Evolutionary conservation across 2,888 invertebrate species (phyloP).

Genomic region (Apodemia duryi): DNA sequence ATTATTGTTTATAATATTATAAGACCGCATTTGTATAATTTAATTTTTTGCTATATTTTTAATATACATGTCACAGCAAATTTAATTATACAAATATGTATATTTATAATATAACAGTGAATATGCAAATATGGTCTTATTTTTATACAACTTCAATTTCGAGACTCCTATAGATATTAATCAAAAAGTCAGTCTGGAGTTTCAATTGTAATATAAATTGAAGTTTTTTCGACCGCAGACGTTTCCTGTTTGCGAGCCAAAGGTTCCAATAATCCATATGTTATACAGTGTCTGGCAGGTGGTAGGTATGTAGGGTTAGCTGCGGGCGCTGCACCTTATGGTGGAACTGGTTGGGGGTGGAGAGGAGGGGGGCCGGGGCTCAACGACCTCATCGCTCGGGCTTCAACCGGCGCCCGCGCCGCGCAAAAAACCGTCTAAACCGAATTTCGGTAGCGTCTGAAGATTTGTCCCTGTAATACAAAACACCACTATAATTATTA

Average conservation of each 20-base stretch:
- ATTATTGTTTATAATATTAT: too few species aligned
- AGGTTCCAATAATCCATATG: slow-evolving; percentile 38
- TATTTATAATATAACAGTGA: too few species aligned
- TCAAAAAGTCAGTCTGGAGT: slow-evolving; percentile 10
- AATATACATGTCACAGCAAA: too few species aligned
- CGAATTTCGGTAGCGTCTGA: slow-evolving; percentile 74
- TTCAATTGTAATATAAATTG: slow-evolving; percentile 10
- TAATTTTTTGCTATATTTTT: too few species aligned
- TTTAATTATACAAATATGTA: too few species aligned
- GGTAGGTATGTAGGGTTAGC: slow-evolving; percentile 72
- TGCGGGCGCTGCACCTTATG: slow-evolving; percentile 72
- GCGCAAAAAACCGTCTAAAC: slow-evolving; percentile 68
- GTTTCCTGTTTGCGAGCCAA: slow-evolving; percentile 34
- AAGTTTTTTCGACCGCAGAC: slow-evolving; percentile 15
- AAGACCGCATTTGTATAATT: too few species aligned
- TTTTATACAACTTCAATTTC: not conserved
- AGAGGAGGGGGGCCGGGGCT: slow-evolving; percentile 46
- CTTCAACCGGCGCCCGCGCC: slow-evolving; percentile 56
- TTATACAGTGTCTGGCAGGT: slow-evolving; percentile 73
- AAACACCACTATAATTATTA: slow-evolving; percentile 35
- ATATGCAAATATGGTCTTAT: not conserved
- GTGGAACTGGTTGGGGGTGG: slow-evolving; percentile 65
- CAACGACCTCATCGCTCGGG: slow-evolving; percentile 65
- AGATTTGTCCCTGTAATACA: slow-evolving; percentile 53
- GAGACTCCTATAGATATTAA: slow-evolving; percentile 6